Percentiles rank a stretch among this genome's conserved stretches.
Evolutionary conservation across 2,797 vertebrate species (phyloP).

Genomic region (Thalassophryne amazonica): DNA sequence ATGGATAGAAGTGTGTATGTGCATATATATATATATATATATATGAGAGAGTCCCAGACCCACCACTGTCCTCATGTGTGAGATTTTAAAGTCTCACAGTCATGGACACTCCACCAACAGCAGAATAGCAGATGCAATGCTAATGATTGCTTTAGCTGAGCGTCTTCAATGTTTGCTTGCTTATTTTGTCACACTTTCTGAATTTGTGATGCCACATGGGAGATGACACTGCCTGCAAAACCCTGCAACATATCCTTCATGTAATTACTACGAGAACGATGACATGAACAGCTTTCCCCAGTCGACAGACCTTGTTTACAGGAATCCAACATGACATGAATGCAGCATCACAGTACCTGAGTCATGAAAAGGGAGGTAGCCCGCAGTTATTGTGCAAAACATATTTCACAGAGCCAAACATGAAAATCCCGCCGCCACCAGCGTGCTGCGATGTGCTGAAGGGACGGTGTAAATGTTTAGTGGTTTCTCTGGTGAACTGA

Average conservation of each 20-base stretch:
- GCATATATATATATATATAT: too few species aligned
- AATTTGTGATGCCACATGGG: slow-evolving; percentile 14
- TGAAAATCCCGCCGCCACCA: slow-evolving; percentile 1
- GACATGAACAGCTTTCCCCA: slow-evolving; percentile 4
- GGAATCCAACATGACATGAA: slow-evolving; percentile 15
- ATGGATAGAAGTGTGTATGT: too few species aligned
- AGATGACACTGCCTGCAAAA: slow-evolving; percentile 1
- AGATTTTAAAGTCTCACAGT: too few species aligned
- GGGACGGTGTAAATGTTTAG: slow-evolving; percentile 12
- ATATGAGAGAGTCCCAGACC: too few species aligned
- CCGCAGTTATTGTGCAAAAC: background rate
- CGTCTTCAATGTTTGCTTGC: slow-evolving; percentile 20
- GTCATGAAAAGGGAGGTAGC: background rate
- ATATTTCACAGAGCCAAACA: slow-evolving; percentile 1
- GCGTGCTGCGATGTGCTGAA: background rate
- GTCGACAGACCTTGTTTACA: slow-evolving; percentile 8
- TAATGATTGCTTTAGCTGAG: too few species aligned
- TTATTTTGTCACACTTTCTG: slow-evolving; percentile 19
- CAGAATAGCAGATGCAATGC: too few species aligned
- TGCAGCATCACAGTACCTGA: background rate
- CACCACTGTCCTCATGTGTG: too few species aligned
- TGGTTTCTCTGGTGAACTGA: slow-evolving; percentile 14
- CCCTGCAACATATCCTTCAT: background rate
- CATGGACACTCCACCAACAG: too few species aligned
- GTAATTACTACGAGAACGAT: background rate